These are phyloP conservation scores for Pogonomyrmex barbatus DNA, from an alignment of 1,140 invertebrate genomes.

Conservation along the genomic window DNA sequence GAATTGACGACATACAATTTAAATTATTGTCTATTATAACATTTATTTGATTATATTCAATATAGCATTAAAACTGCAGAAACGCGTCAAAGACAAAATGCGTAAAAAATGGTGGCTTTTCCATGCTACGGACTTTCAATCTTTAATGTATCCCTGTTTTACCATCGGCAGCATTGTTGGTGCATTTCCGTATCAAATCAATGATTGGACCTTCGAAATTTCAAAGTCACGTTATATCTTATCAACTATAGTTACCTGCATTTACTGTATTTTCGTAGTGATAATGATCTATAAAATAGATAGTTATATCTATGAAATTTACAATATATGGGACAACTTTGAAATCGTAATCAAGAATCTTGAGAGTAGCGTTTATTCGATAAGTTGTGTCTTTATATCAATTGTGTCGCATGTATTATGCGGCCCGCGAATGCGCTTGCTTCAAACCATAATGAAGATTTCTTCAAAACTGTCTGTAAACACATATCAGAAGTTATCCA, in stretches of 20 bases:
- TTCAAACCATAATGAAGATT: neutral
- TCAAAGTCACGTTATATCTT: neutral
- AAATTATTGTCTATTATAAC: neutral
- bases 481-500: neutral
- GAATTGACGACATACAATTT: too few species aligned
- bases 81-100: neutral
- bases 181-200: too few species aligned
- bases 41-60: too few species aligned
- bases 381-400: neutral
- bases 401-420: neutral
- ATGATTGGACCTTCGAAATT: neutral
- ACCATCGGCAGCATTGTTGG: too few species aligned
- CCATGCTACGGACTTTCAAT: too few species aligned
- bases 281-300: neutral
- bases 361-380: neutral
- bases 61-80: neutral
- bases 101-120: neutral
- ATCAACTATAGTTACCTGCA: neutral
- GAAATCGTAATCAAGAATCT: neutral
- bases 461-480: neutral
- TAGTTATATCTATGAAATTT: too few species aligned
- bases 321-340: neutral
- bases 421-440: neutral
- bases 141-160: too few species aligned
- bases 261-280: neutral